These are phyloP conservation scores for Carterocephalus palaemon DNA, from an alignment of 2,888 invertebrate species.

Conservation along the genomic window DNA sequence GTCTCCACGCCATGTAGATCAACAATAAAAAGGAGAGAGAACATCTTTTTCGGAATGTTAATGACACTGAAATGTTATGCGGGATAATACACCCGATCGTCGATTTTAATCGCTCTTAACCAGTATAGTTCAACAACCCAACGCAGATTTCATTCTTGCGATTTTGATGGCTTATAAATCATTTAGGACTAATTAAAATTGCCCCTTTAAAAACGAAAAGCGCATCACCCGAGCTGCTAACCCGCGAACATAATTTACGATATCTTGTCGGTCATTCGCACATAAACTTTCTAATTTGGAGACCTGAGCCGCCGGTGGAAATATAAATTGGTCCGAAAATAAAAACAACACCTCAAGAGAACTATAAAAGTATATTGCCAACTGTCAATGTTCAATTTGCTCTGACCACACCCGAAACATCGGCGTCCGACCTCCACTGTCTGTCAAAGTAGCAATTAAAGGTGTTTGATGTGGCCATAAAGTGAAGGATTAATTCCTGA, in stretches of 20 bases:
- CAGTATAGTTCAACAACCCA: constrained; percentile 38
- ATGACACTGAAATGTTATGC: constrained; percentile 20
- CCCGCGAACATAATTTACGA: constrained; percentile 72
- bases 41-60: constrained; percentile 23
- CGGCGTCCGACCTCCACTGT: constrained; percentile 61
- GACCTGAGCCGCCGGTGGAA: constrained; percentile 52
- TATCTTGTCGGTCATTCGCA: constrained; percentile 57
- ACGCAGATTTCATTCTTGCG: constrained; percentile 51
- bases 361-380: constrained; percentile 70
- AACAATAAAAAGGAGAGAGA: constrained; percentile 23
- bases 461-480: constrained; percentile 66
- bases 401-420: constrained; percentile 67
- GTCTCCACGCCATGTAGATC: constrained; percentile 19
- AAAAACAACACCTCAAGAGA: constrained; percentile 68
- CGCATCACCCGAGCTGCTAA: constrained; percentile 51
- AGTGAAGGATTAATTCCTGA: constrained; percentile 56
- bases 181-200: constrained; percentile 68
- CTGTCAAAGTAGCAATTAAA: constrained; percentile 78
- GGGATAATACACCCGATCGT: constrained; percentile 17
- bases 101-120: constrained; percentile 27
- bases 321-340: constrained; percentile 59
- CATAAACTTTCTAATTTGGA: constrained; percentile 77
- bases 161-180: constrained; percentile 68
- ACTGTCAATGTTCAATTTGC: constrained; percentile 62
- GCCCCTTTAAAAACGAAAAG: constrained; percentile 53